A percentile compares a stretch with the other conserved stretches of the same genome.
These are phyloP conservation scores for Cosmia pyralina DNA, from an alignment of 2,888 invertebrate species.

Conservation along the genomic window DNA sequence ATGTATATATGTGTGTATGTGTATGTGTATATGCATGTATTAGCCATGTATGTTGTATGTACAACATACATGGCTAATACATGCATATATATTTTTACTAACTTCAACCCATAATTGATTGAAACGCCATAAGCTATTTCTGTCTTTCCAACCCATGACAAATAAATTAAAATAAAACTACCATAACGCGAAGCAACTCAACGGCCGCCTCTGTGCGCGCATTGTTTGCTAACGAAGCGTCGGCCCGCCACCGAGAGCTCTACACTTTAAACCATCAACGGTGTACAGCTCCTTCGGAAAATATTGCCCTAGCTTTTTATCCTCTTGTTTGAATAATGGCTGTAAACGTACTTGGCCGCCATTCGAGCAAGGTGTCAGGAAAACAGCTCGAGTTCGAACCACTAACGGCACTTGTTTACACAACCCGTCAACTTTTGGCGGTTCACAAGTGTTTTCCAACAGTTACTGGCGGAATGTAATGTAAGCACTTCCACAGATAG, in stretches of 20 bases:
- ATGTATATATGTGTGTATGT: too few species aligned
- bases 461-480: conserved; percentile 86
- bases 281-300: conserved; percentile 87
- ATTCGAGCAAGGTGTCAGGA: conserved; percentile 88
- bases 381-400: conserved; percentile 86
- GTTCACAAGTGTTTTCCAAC: conserved; percentile 85
- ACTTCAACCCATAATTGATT: not conserved
- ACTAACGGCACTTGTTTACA: conserved; percentile 88
- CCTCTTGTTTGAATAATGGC: conserved; percentile 90
- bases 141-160: not conserved
- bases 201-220: conserved; percentile 62
- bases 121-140: not conserved
- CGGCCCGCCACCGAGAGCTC: conserved; percentile 84
- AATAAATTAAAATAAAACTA: conserved; percentile 25
- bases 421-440: conserved; percentile 86
- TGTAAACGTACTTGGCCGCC: conserved; percentile 87
- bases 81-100: not conserved
- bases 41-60: too few species aligned
- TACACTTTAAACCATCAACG: conserved; percentile 89
- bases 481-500: conserved; percentile 84
- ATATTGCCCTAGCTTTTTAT: conserved; percentile 90
- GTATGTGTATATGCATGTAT: too few species aligned
- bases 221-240: conserved; percentile 90
- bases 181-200: conserved; percentile 29
- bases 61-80: too few species aligned